These are phyloP conservation scores for Portunus trituberculatus DNA, from an alignment of 1,140 invertebrate genomes.

Conservation along the genomic window DNA sequence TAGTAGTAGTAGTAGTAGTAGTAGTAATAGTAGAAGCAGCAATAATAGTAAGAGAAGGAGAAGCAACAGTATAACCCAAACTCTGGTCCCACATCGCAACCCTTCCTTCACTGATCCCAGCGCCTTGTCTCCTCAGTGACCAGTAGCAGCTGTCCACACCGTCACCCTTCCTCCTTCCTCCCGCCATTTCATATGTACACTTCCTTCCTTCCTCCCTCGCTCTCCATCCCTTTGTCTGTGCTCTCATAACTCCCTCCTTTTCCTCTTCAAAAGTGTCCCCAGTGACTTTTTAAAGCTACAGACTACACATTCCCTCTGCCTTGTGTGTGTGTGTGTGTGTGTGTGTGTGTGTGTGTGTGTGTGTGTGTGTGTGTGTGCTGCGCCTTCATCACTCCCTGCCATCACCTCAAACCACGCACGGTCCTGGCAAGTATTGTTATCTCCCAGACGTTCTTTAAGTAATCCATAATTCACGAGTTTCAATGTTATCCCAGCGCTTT, in stretches of 20 bases:
- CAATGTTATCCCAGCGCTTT: background rate
- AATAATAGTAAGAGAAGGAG: background rate
- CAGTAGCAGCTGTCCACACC: too few species aligned
- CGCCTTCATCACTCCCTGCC: background rate
- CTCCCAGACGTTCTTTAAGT: background rate
- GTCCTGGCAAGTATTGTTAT: background rate
- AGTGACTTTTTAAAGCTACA: too few species aligned
- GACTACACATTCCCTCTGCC: too few species aligned
- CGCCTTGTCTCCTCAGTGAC: too few species aligned
- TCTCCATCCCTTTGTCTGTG: background rate
- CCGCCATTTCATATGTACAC: background rate
- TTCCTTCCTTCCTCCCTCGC: background rate
- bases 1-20: conserved; percentile 16
- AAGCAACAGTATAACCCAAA: background rate
- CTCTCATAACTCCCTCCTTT: background rate
- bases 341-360: too few species aligned
- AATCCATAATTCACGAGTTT: background rate
- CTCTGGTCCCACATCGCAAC: background rate
- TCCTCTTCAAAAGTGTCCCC: background rate
- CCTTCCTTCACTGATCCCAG: too few species aligned
- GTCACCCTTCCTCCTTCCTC: too few species aligned
- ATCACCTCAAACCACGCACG: background rate
- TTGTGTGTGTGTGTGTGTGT: too few species aligned
- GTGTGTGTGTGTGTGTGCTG: too few species aligned
- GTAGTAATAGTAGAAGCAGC: background rate